Conservation (phyloP, 2,888 invertebrate species). For the Acanthosoma haemorrhoidale region DNA sequence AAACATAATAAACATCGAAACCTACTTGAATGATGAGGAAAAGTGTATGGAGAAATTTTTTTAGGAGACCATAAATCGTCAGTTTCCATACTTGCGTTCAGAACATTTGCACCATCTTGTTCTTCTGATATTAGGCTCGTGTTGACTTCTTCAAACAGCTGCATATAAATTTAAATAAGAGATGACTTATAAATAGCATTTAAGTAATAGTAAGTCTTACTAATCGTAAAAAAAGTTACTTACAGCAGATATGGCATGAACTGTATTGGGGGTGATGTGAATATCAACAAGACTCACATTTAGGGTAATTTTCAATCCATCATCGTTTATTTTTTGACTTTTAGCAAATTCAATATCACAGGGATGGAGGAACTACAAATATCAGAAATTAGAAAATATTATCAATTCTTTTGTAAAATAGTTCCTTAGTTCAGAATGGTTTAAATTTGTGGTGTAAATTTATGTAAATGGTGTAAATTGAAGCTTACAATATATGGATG, state of each 20-base stretch:
- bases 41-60: constrained; percentile 50
- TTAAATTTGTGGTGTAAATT: neutral
- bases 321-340: constrained; percentile 57
- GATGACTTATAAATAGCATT: neutral
- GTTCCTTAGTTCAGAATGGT: too few relatives aligned
- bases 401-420: too few relatives aligned
- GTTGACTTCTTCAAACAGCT: constrained; percentile 52
- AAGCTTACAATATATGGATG: constrained; percentile 31
- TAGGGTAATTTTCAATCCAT: constrained; percentile 60
- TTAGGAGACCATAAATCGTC: constrained; percentile 69
- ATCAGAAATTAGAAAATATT: neutral
- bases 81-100: constrained; percentile 44
- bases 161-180: constrained; percentile 33
- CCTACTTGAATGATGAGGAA: constrained; percentile 41
- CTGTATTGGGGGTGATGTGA: constrained; percentile 65
- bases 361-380: constrained; percentile 54
- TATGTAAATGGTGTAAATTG: neutral
- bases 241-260: constrained; percentile 55
- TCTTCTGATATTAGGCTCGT: constrained; percentile 41
- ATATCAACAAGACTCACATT: constrained; percentile 64
- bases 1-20: neutral
- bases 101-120: constrained; percentile 37
- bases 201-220: neutral
- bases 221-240: constrained; percentile 27
- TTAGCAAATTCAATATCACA: constrained; percentile 66